These are phyloP conservation scores for Falco novaeseelandiae DNA, from an alignment of 2,797 vertebrate genomes.

Conservation along the genomic window DNA sequence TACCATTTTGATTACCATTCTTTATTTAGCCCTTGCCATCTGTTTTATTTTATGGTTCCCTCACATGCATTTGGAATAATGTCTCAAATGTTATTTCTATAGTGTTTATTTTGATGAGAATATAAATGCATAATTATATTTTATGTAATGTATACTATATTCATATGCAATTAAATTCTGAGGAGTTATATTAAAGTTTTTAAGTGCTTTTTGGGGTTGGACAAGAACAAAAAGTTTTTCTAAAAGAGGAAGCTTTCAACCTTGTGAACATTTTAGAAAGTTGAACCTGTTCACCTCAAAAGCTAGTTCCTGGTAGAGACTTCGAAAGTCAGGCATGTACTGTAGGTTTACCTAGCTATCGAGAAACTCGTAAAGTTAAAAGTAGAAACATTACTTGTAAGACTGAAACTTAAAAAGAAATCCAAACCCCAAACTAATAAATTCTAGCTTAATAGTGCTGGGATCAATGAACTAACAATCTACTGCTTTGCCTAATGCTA, in stretches of 20 bases:
- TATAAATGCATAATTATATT: neutral
- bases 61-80: neutral
- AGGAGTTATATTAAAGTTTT: neutral
- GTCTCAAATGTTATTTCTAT: neutral
- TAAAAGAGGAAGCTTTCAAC: neutral
- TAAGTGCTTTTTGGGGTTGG: neutral
- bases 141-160: neutral
- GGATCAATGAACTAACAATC: neutral
- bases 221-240: neutral
- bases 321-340: neutral
- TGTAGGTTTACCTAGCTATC: neutral
- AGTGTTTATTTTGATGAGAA: neutral
- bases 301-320: neutral
- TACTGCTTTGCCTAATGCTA: neutral
- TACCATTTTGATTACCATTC: neutral
- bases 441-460: neutral
- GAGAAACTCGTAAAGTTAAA: neutral
- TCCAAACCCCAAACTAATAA: neutral
- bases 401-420: neutral
- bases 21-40: neutral
- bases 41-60: neutral
- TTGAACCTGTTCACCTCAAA: neutral
- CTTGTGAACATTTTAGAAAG: neutral
- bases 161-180: neutral
- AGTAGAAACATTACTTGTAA: neutral